Evolutionary conservation across 2,888 invertebrate genomes (phyloP), one percentile per base, ranked within the genome.

Genomic region (Taenaris catops): DNA sequence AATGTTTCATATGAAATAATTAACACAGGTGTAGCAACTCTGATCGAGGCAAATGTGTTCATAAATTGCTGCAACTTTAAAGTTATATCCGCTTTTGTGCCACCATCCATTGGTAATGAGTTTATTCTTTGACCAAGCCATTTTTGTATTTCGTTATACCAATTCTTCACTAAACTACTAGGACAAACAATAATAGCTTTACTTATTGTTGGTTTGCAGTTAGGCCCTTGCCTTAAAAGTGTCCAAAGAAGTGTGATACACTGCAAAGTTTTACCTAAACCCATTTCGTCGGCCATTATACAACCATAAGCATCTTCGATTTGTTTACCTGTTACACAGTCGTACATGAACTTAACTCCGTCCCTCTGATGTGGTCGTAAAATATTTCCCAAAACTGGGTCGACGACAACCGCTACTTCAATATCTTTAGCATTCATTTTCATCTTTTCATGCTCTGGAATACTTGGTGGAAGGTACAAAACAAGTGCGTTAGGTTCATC

Each of bases 251-350:
- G 80, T 0, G 98, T 94, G 36, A 99, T 98, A 69, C 99, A 99
- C 70, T 99, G 99, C 4, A 99, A 81, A 0, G 99, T 99, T 81
- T 99, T 99, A 1, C 99, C 99, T 17, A 99, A 87, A 54, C 89
- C 98, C 99, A 99, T 99, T 89, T 99, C 99, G 79, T 99, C 99
- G 1, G 99, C 99, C 99, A 99, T 99, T 25, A 99, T 99, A 58
- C 99, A 99, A 0, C 99, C 99, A 71, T 90, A 93, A 12, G 94
- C 94, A 41, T 91, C 89, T 37, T 94, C 93, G 50, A 97, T 96
- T 57, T 96, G 94, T 19, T 90, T 87, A 1, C 99, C 99, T 4
- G 96, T 97, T 1, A 99, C 98, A 83, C 99, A 99, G 67, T 99
- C 98, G 64, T 97, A 99, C 98, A 99, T 98, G 68, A 99, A 99